phyloP scores from a whole-genome alignment of 2,113 vertebrate genomes.

The Antigone vipio region DNA sequence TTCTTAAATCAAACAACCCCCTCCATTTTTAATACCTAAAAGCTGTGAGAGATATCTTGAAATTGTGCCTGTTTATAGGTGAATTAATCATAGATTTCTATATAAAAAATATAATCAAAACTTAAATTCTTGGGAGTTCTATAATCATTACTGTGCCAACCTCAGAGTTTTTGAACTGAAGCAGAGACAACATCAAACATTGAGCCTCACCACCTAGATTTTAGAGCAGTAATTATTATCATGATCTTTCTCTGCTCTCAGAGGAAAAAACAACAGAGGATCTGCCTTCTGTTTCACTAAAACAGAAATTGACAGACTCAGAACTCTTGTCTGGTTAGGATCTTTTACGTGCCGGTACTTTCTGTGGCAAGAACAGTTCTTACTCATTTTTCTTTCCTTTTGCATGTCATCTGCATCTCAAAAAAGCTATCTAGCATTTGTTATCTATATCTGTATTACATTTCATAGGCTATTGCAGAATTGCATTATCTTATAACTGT shows the following conservation, averaged over 20 bases:
- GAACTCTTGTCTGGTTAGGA: slow-evolving; percentile 11
- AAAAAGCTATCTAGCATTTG: background rate
- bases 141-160: background rate
- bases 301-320: slow-evolving; percentile 30
- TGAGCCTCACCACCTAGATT: background rate
- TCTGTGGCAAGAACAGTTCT: background rate
- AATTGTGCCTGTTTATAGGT: background rate
- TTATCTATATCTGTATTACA: background rate
- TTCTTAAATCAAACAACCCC: background rate
- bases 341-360: background rate
- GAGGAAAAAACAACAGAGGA: slow-evolving; percentile 19
- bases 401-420: background rate
- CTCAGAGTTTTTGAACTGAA: background rate
- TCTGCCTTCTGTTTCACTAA: background rate
- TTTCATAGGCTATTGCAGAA: background rate
- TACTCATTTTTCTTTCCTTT: background rate
- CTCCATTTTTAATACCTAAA: background rate
- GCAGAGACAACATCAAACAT: background rate
- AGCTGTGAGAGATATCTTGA: background rate
- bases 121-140: background rate
- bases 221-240: background rate
- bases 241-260: background rate
- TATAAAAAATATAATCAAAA: background rate
- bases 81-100: background rate
- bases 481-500: background rate